Percentiles rank a stretch among this genome's conserved stretches.
These are phyloP conservation scores for Noctua janthina DNA, from an alignment of 2,888 invertebrate genomes.

Conservation along the genomic window DNA sequence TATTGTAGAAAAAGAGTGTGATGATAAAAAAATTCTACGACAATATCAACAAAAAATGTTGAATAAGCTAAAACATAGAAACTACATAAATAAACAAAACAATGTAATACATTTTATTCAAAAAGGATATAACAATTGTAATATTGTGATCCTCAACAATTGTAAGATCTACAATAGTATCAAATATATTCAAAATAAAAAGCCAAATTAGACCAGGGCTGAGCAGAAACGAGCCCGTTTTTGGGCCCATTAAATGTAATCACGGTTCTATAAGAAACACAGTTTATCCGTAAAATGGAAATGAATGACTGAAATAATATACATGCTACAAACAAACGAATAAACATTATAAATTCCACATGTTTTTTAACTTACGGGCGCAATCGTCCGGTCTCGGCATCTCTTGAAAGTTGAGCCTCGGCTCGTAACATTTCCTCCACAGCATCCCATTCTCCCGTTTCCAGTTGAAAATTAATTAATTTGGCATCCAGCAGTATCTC, in stretches of 20 bases:
- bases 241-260: no score
- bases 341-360: slow-evolving; percentile 14
- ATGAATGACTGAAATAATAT: neutral
- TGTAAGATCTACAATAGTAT: neutral
- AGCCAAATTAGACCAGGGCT: neutral
- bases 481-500: slow-evolving; percentile 89
- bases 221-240: neutral
- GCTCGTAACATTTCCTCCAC: slow-evolving; percentile 89
- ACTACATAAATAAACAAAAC: neutral
- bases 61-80: neutral
- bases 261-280: neutral
- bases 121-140: neutral
- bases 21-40: no score
- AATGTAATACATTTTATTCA: neutral
- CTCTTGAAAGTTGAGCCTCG: slow-evolving; percentile 88
- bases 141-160: neutral
- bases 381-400: slow-evolving; percentile 87
- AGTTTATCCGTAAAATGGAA: neutral
- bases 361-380: slow-evolving; percentile 80
- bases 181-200: slow-evolving; percentile 1
- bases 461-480: slow-evolving; percentile 87
- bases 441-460: slow-evolving; percentile 89
- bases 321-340: neutral
- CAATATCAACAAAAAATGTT: neutral
- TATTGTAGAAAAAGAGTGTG: neutral